These are phyloP conservation scores for Liasis olivaceus DNA, from an alignment of 2,797 vertebrate genomes.

Conservation along the genomic window DNA sequence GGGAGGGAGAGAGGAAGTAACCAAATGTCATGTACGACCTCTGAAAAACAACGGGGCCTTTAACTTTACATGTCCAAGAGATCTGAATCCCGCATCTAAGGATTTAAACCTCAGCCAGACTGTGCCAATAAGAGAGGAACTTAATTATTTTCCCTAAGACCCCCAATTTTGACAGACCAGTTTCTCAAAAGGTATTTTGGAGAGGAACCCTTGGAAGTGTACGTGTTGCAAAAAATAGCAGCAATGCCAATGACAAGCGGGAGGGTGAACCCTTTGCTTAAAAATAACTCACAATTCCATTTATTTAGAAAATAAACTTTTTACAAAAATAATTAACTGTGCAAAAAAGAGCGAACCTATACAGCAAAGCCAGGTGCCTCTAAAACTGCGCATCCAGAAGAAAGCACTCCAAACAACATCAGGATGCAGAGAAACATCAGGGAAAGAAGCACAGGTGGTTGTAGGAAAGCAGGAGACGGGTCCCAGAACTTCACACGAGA, in stretches of 20 bases:
- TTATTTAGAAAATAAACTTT: conserved; percentile 28
- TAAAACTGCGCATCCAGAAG: not conserved
- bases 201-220: no score
- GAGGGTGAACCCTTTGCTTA: not conserved
- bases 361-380: not conserved
- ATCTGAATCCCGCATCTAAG: not conserved
- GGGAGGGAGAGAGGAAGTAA: no score
- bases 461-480: not conserved
- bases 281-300: conserved; percentile 9
- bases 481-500: no score
- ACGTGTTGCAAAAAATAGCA: not conserved
- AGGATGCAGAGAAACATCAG: not conserved
- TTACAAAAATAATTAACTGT: conserved; percentile 34
- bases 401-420: no score
- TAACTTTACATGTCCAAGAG: not conserved
- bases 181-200: not conserved
- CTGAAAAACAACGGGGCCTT: not conserved
- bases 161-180: not conserved
- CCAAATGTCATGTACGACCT: not conserved
- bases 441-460: no score
- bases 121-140: not conserved
- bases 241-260: no score
- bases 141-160: not conserved
- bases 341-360: not conserved
- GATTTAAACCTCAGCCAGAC: not conserved